Evolutionary conservation across 1,140 invertebrate species (phyloP), one percentile per base, ranked within the genome.

Genomic region (Achatina immaculata): DNA sequence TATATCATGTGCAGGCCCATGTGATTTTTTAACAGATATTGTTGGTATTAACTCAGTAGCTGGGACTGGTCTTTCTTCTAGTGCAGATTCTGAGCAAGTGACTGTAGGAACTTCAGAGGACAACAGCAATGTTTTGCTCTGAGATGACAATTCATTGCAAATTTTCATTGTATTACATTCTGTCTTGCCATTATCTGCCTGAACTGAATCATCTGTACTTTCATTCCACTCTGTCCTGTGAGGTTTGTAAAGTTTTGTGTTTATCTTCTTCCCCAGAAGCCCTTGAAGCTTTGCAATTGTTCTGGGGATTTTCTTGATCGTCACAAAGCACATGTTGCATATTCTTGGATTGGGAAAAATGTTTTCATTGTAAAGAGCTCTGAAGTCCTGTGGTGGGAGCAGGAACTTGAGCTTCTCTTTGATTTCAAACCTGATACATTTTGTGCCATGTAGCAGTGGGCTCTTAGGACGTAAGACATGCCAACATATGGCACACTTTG

Each of bases 401-500:
- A 73, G 43, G 34, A 6, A 51, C 34, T 73, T 3, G 24, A 73
- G 71, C 36, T 73, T 73, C n/a, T 73, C 19, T 31, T 73, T 73
- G n/a, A 73, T 73, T 73, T 73, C 43, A 48, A 43, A 73, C 31
- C 28, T 48, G 24, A 43, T 73, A 31, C 71, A 73, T 48, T 73
- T 73, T 31, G 34, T 73, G 43, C 71, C 71, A 73, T 51, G 71
- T 48, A 73, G 31, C 71, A 73, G 43, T 11, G 71, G 71, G 42
- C 71, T 73, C 48, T 73, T 73, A 45, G 71, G 71, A 1, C 43
- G 40, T 28, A 73, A 48, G 16, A 14, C 19, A 1, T 73, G 71
- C 71, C 71, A 73, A 73, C 71, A 73, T 28, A 73, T 73, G 43
- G 71, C 40, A 73, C 71, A 73, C 28, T 36, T 73, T 24, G 71